These are phyloP conservation scores for Pantala flavescens DNA, from an alignment of 1,140 invertebrate genomes.

Conservation along the genomic window DNA sequence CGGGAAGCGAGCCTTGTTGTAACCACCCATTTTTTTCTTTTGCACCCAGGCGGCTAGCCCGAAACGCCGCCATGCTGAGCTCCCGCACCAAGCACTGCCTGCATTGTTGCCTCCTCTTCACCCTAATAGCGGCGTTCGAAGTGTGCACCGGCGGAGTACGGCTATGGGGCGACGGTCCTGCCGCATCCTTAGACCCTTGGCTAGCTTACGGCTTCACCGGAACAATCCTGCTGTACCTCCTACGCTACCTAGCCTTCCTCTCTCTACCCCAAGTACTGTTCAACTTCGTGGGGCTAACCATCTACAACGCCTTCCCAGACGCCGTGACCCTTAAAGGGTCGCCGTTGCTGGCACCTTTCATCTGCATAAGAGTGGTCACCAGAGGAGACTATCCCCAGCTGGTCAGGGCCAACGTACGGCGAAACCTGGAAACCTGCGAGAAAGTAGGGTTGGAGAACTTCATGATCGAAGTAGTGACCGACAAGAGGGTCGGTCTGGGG, in stretches of 20 bases:
- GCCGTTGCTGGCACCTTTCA: slow-evolving; percentile 83
- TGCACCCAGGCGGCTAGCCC: background rate
- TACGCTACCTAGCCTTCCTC: slow-evolving; percentile 73
- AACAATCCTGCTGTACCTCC: slow-evolving; percentile 61
- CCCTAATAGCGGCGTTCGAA: slow-evolving; percentile 67
- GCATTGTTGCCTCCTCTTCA: slow-evolving; percentile 65
- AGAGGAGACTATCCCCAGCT: slow-evolving; percentile 89
- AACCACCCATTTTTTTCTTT: background rate
- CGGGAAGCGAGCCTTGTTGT: background rate
- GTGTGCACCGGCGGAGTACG: slow-evolving; percentile 65
- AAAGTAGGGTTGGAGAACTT: slow-evolving; percentile 92
- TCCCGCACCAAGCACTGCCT: slow-evolving; percentile 59
- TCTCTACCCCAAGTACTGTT: slow-evolving; percentile 82
- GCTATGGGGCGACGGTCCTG: slow-evolving; percentile 46
- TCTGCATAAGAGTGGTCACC: slow-evolving; percentile 92
- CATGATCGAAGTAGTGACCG: slow-evolving; percentile 93
- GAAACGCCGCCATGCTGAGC: slow-evolving; percentile 39
- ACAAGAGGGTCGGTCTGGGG: slow-evolving; percentile 67
- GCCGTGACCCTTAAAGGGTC: slow-evolving; percentile 83
- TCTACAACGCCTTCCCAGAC: slow-evolving; percentile 92
- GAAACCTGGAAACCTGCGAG: slow-evolving; percentile 82
- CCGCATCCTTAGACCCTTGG: slow-evolving; percentile 62
- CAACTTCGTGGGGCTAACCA: slow-evolving; percentile 80
- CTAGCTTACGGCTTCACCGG: slow-evolving; percentile 61
- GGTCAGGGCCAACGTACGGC: slow-evolving; percentile 75